Evolutionary conservation across 2,113 vertebrate genomes (phyloP).

Genomic region (Glaucomys volans): DNA sequence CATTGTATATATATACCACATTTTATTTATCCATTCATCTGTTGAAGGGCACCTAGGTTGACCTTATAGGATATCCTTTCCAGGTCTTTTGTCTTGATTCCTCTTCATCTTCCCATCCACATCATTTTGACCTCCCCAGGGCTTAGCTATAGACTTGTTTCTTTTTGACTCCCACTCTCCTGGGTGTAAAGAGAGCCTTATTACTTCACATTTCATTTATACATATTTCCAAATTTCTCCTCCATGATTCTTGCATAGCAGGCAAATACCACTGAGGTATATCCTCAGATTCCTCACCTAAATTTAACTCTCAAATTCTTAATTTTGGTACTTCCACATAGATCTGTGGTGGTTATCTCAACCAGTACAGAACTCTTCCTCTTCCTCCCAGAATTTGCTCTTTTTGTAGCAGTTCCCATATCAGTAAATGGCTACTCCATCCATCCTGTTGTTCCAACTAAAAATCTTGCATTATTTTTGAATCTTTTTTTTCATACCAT

Average conservation of each 20-base stretch:
- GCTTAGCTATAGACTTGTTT: not conserved
- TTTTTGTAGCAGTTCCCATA: slow-evolving; percentile 3
- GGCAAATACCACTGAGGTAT: not conserved
- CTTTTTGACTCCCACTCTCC: not conserved
- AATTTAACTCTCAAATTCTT: slow-evolving; percentile 41
- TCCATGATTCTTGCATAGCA: not conserved
- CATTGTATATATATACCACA: too few species aligned
- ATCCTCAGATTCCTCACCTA: not conserved
- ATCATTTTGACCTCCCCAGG: not conserved
- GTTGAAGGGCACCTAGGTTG: too few species aligned
- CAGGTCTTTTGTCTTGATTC: slow-evolving; percentile 5
- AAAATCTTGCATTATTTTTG: slow-evolving; percentile 54
- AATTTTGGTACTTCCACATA: not conserved
- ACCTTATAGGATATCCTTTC: too few species aligned
- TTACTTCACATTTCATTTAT: not conserved
- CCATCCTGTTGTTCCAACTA: not conserved
- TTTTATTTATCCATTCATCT: too few species aligned
- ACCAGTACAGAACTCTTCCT: not conserved
- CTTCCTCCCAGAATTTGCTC: not conserved
- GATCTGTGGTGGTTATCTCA: not conserved
- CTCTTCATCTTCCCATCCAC: not conserved
- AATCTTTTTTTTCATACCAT: not conserved
- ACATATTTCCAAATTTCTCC: slow-evolving; percentile 24
- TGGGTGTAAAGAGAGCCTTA: not conserved
- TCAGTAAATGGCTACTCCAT: not conserved